Evolutionary conservation across 2,888 invertebrate species (phyloP).

Genomic region (Plusia festucae): DNA sequence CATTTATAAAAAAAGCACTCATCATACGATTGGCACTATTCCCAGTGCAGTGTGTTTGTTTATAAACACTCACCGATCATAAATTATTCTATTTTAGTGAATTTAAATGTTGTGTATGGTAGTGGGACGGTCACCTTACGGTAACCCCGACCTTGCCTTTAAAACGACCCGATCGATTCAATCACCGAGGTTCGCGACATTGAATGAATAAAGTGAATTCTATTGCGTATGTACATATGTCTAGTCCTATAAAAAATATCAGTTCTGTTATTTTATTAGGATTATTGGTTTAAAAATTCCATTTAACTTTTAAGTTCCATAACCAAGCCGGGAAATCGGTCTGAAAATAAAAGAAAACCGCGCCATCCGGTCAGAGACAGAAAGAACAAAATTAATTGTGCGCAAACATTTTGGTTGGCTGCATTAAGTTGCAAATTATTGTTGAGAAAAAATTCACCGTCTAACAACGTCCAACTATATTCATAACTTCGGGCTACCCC

Average conservation of each 20-base stretch:
- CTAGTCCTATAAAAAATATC: too few species aligned
- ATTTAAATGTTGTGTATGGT: neutral
- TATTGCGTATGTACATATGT: neutral
- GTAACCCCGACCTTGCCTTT: conserved; percentile 28
- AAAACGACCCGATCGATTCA: conserved; percentile 27
- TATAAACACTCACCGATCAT: conserved; percentile 6
- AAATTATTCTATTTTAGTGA: conserved; percentile 1
- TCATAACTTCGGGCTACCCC: too few species aligned
- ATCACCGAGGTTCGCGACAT: conserved; percentile 12
- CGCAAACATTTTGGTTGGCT: too few species aligned
- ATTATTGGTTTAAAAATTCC: neutral
- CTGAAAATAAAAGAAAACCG: too few species aligned
- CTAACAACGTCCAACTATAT: too few species aligned
- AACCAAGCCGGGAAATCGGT: too few species aligned
- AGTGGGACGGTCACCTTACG: neutral
- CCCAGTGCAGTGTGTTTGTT: neutral
- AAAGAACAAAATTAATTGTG: too few species aligned
- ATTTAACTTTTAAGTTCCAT: too few species aligned
- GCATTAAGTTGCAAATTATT: too few species aligned
- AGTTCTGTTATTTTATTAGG: neutral
- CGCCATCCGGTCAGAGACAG: too few species aligned
- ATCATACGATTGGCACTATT: conserved; percentile 5
- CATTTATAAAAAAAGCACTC: conserved; percentile 2
- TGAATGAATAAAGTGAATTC: neutral
- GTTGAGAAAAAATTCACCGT: too few species aligned